Conservation (phyloP, 2,888 invertebrate species). For the Callimorpha dominula region DNA sequence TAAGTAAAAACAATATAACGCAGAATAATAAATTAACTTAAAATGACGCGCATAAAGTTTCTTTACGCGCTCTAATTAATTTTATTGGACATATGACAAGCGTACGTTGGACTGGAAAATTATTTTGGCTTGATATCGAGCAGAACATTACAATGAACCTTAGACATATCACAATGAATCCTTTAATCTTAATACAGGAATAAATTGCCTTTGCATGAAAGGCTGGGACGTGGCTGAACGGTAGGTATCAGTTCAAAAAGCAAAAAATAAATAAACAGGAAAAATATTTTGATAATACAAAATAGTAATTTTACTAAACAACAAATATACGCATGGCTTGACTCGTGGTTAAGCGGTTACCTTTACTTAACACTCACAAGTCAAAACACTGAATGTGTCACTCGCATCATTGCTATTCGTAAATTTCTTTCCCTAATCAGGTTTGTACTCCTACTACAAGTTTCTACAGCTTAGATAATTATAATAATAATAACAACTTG, state of each 20-base stretch:
- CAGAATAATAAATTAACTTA: constrained; percentile 27
- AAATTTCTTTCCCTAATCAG: constrained; percentile 1
- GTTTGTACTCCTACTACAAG: background rate
- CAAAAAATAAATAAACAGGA: too few relatives aligned
- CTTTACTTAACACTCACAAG: background rate
- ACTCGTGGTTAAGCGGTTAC: background rate
- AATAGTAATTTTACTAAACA: too few relatives aligned
- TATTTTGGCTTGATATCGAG: background rate
- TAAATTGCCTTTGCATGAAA: too few relatives aligned
- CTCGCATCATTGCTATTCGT: background rate
- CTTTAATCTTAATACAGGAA: too few relatives aligned
- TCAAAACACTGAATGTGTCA: background rate
- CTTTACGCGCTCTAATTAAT: background rate
- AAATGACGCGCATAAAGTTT: constrained; percentile 6
- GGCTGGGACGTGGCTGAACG: too few relatives aligned
- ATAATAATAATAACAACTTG: too few relatives aligned
- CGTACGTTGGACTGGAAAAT: background rate
- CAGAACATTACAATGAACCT: too few relatives aligned
- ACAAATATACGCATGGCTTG: background rate
- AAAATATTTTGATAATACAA: too few relatives aligned
- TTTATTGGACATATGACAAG: background rate
- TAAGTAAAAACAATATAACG: constrained; percentile 32
- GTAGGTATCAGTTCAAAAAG: too few relatives aligned
- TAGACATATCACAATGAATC: too few relatives aligned
- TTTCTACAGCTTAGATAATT: background rate